These are phyloP conservation scores for Cyaniris semiargus DNA, from an alignment of 2,888 invertebrate species.

Conservation along the genomic window DNA sequence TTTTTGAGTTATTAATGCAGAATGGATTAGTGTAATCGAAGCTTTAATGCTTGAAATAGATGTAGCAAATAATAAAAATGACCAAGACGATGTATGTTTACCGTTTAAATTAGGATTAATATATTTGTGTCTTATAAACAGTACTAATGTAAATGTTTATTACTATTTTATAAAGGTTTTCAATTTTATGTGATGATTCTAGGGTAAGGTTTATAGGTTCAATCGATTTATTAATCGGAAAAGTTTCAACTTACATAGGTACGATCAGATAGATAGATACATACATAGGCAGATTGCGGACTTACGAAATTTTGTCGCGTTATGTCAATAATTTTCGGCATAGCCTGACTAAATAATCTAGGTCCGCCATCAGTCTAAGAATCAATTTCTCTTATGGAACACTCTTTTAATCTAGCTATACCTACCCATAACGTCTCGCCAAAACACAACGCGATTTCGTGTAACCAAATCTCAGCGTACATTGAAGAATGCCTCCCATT, in stretches of 20 bases:
- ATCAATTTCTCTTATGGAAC: background rate
- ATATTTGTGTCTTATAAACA: background rate
- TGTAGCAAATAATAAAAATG: background rate
- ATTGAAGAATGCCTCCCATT: slow-evolving; percentile 62
- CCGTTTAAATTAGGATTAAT: background rate
- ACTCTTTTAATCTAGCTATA: background rate
- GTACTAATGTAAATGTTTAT: background rate
- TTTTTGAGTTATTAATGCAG: background rate
- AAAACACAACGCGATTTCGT: slow-evolving; percentile 53
- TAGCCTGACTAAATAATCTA: no score
- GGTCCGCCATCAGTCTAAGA: background rate
- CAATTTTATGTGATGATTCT: background rate
- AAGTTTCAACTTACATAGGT: background rate
- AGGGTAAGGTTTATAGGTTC: background rate
- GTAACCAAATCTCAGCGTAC: slow-evolving; percentile 70
- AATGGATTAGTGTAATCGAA: background rate
- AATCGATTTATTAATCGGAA: background rate
- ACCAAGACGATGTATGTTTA: background rate
- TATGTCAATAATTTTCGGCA: no score
- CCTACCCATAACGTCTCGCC: slow-evolving; percentile 31
- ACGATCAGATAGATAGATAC: background rate
- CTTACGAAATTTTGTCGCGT: background rate
- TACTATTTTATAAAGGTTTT: background rate
- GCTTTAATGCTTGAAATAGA: slow-evolving; percentile 12
- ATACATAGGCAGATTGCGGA: background rate